Evolutionary conservation across 2,797 vertebrate species (phyloP).

Genomic region (Urophycis tenuis): DNA sequence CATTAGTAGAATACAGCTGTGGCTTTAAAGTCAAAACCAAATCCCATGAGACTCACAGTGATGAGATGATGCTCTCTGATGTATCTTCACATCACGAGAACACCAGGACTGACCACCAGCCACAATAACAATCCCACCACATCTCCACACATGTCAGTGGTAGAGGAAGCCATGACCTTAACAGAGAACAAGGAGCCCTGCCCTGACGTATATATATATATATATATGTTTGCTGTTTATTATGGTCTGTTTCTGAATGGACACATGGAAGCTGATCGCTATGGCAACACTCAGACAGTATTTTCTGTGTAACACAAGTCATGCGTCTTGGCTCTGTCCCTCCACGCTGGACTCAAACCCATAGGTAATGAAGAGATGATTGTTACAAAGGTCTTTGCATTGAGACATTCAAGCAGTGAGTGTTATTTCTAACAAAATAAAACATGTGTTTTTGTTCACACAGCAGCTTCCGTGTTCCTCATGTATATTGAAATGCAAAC

Average conservation of each 20-base stretch:
- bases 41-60: not conserved
- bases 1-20: not conserved
- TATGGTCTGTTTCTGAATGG: not conserved
- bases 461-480: conserved; percentile 70
- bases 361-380: conserved; percentile 10
- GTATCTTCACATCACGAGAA: too few species aligned
- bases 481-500: conserved; percentile 60
- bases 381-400: conserved; percentile 57
- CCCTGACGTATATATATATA: not conserved
- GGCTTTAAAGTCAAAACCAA: not conserved
- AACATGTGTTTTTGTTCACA: conserved; percentile 61
- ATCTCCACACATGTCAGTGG: not conserved
- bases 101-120: not conserved
- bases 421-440: conserved; percentile 39
- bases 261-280: not conserved
- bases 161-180: not conserved
- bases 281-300: not conserved
- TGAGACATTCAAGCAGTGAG: conserved; percentile 41
- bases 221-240: not conserved
- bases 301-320: not conserved
- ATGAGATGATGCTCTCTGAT: too few species aligned
- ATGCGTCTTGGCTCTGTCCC: not conserved
- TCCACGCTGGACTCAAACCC: not conserved
- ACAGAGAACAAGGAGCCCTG: not conserved
- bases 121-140: not conserved